These are phyloP conservation scores for Helleia helle DNA, from an alignment of 2,888 invertebrate genomes.

Conservation along the genomic window DNA sequence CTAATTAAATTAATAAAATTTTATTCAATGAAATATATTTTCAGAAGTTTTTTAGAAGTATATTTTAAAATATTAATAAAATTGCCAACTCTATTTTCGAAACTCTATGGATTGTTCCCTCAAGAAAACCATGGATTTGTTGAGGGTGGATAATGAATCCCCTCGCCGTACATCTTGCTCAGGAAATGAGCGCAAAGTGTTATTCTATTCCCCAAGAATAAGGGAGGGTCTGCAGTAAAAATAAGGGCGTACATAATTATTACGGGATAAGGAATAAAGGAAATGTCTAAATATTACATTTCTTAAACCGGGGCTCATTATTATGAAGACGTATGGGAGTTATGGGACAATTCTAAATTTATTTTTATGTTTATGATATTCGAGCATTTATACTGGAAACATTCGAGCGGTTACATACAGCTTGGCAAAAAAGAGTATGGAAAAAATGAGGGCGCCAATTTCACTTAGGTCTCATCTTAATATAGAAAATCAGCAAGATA, in stretches of 20 bases:
- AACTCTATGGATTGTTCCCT: constrained; percentile 19
- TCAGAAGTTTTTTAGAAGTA: too few relatives aligned
- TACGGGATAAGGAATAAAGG: constrained; percentile 4
- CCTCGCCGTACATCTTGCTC: constrained; percentile 54
- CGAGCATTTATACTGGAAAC: too few relatives aligned
- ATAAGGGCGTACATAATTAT: constrained; percentile 27
- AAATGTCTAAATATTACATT: neutral
- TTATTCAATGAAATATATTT: too few relatives aligned
- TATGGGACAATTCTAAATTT: neutral
- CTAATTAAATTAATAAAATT: too few relatives aligned
- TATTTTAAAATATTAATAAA: too few relatives aligned
- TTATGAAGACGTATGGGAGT: neutral
- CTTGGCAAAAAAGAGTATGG: too few relatives aligned
- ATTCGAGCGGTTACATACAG: too few relatives aligned
- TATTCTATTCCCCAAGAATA: constrained; percentile 56
- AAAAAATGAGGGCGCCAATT: too few relatives aligned
- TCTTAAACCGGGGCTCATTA: neutral
- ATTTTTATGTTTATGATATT: neutral
- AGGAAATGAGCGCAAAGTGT: constrained; percentile 69
- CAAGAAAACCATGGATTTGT: constrained; percentile 53
- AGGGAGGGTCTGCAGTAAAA: constrained; percentile 28
- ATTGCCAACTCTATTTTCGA: constrained; percentile 11
- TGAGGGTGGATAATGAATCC: constrained; percentile 68
- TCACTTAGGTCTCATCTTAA: too few relatives aligned
- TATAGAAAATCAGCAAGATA: too few relatives aligned